Percentiles rank a stretch among this genome's conserved stretches.
Evolutionary conservation across 2,797 vertebrate species (phyloP).

Genomic region (Botia almorhae): DNA sequence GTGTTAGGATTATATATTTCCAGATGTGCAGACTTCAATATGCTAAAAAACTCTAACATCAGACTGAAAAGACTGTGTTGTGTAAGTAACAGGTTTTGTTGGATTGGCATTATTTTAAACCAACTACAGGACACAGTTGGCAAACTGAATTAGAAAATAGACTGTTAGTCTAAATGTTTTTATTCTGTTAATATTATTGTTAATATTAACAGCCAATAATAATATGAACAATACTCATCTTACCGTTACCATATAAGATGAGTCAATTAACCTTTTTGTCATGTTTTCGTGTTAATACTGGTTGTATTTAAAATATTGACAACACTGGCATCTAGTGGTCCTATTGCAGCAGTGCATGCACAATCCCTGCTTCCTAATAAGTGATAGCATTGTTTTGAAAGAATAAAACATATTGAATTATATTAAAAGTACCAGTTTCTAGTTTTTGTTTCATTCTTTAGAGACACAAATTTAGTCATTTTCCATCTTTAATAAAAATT

Average conservation of each 20-base stretch:
- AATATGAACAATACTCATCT: no score
- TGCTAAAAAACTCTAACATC: background rate
- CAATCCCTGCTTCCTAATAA: background rate
- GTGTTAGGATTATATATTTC: background rate
- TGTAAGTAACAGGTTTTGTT: background rate
- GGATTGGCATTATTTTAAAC: background rate
- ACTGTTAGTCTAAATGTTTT: no score
- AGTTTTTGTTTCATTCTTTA: background rate
- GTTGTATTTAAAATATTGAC: slow-evolving; percentile 9
- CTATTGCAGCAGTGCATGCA: background rate
- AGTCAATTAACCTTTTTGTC: no score
- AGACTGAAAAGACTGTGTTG: background rate
- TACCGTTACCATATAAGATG: no score
- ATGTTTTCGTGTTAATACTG: background rate
- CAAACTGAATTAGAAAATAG: no score
- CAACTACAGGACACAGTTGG: no score
- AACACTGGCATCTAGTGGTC: slow-evolving; percentile 54
- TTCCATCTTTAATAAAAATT: background rate
- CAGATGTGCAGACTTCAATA: background rate
- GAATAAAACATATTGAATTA: background rate
- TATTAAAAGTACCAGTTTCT: background rate
- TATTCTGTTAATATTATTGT: no score
- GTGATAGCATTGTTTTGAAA: background rate
- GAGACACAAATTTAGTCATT: background rate
- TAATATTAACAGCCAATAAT: no score